phyloP scores from a whole-genome alignment of 2,888 invertebrate genomes.

The Orchesella flavescens region DNA sequence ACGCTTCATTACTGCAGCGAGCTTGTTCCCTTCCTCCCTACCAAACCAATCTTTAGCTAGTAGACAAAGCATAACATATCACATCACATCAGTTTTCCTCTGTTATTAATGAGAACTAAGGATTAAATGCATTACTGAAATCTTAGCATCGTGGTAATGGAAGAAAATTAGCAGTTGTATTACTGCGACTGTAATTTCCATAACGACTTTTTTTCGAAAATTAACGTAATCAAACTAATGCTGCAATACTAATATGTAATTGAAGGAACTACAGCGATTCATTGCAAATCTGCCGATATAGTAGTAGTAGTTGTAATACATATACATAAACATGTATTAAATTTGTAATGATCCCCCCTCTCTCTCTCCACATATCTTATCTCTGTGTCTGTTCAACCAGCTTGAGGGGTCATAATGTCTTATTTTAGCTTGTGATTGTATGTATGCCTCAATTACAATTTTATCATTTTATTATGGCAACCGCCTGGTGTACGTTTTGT shows the following conservation, averaged over 20 bases:
- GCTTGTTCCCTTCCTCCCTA: too few relatives aligned
- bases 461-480: constrained; percentile 51
- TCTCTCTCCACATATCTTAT: neutral
- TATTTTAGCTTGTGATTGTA: constrained; percentile 36
- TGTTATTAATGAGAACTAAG: neutral
- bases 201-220: neutral
- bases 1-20: neutral
- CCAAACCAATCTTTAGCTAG: too few relatives aligned
- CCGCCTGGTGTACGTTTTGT: neutral
- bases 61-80: too few relatives aligned
- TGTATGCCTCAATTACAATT: constrained; percentile 50
- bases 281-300: too few relatives aligned
- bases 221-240: too few relatives aligned
- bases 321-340: too few relatives aligned
- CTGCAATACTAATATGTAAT: too few relatives aligned
- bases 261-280: too few relatives aligned
- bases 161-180: constrained; percentile 28
- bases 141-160: constrained; percentile 4
- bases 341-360: neutral
- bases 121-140: constrained; percentile 4
- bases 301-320: too few relatives aligned
- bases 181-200: constrained; percentile 2
- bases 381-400: too few relatives aligned
- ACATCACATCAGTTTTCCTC: too few relatives aligned
- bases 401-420: constrained; percentile 29